These are phyloP conservation scores for Trypoxylus dichotomus DNA, from an alignment of 1,140 invertebrate species.

Conservation along the genomic window DNA sequence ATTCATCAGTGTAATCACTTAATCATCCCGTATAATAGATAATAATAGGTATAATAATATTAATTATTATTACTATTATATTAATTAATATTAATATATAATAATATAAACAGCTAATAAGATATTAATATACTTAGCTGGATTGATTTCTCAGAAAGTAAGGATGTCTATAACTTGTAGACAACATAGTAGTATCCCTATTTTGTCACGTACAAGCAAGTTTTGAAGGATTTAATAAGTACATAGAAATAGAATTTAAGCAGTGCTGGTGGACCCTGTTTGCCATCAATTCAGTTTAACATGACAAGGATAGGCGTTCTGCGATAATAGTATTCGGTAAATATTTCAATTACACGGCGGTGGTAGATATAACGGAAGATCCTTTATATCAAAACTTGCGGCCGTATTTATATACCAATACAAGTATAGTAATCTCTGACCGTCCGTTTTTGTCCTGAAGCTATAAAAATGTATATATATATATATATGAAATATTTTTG, in stretches of 20 bases:
- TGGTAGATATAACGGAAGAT: constrained; percentile 37
- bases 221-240: neutral
- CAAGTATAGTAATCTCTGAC: constrained; percentile 47
- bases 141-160: too few species aligned
- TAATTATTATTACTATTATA: too few species aligned
- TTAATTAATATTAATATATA: too few species aligned
- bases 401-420: constrained; percentile 37
- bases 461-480: constrained; percentile 43
- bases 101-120: too few species aligned
- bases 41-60: too few species aligned
- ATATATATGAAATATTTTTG: constrained; percentile 52
- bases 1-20: too few species aligned
- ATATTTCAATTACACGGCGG: constrained; percentile 50
- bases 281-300: constrained; percentile 50
- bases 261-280: neutral
- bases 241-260: neutral
- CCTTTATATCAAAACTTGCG: constrained; percentile 24
- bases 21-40: too few species aligned
- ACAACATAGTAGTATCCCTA: neutral
- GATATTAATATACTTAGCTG: too few species aligned
- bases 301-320: constrained; percentile 48
- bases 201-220: neutral
- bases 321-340: constrained; percentile 43
- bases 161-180: neutral
- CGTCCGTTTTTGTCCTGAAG: constrained; percentile 43